Evolutionary conservation across 1,140 invertebrate genomes (phyloP), one percentile per base, ranked within the genome.

Genomic region (Hycleus cichorii): DNA sequence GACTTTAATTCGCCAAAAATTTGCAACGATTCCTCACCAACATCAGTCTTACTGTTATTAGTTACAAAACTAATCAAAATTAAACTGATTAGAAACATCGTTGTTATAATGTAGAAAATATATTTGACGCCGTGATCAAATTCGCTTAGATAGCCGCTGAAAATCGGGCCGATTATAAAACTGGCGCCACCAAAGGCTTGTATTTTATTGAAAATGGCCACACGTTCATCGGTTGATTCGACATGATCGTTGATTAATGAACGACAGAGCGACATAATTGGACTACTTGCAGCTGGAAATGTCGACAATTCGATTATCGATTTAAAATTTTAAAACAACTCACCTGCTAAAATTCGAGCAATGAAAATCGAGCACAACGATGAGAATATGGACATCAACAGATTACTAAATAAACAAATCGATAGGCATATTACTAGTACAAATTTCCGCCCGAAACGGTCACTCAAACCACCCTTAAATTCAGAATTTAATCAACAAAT

Each of bases 381-480:
- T 10, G 63, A 52, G 27, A 26, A 47, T 43, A 32, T 25, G 39
- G 8, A 45, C 27, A 47, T 49, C 43, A 54, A 45, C 11, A 55
- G 47, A 47, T 54, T 64, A n/a, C 59, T 60, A n/a, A 59, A 32
- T 1, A 54, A 45, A 39, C 49, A 52, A 2, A 59, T 49, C 9
- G 42, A 3, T 10, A 64, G 12, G 40, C 63, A 62, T 49, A 53
- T 58, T 5, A 62, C 12, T 32, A 62, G 26, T 2, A 62, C 46
- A 8, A 42, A 42, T 50, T 57, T 59, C 45, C 60, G 45, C 39
- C 63, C 63, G 2, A 59, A 38, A 38, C 44, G 50, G 39, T 64
- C 63, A 44, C 63, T 64, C 48, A 64, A 62, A 57, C 63, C 62
- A 2, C 63, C 63, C 63, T 64, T 49, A 57, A 64, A 57, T 32